Base-by-base conservation (phyloP, 2,888 invertebrate genomes). In the Drepana falcataria region DNA sequence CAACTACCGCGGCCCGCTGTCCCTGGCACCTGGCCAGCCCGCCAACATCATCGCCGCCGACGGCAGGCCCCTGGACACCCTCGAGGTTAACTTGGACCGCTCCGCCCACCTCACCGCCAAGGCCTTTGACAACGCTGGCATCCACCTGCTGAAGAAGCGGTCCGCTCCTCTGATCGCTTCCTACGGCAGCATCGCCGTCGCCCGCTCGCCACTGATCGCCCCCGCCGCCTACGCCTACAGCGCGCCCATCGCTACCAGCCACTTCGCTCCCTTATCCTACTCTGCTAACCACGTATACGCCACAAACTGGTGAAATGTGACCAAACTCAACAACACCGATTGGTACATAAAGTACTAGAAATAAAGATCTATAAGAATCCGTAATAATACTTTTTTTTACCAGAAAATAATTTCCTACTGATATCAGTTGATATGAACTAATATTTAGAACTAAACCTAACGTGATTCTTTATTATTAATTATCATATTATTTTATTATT, bases 61-160 rank as follows among this genome's bases (percentile, higher is more conserved):
- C 62, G 87, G 89, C 69, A 85, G 85, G 65, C 89, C 89, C 0
- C 71, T 89, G 48, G 89, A 90, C 64, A 89, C 89, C 49, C 65
- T 87, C 54, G 85, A 85, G 48, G 89, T 90, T 35, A 88, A 88
- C 74, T 64, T 87, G 68, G 88, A 87, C 69, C 83, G 85, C 54
- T 82, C 83, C 21, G 81, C 81, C 4, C 87, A 87, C 67, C 62
- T 69, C 59, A 81, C 84, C 48, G 82, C 86, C 33, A 80, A 78
- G 63, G 81, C 84, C 40, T 65, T 85, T 49, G 72, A 71, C 6
- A 33, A 34, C 41, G 33, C 40, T 9, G 71, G 44, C 44, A 44
- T 44, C 44, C 44, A 44, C 44, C 44, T 37, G 37, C 40, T 40
- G 33, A 40, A 53, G 37, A 48, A 53, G 48, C 48, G 53, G 51